Evolutionary conservation across 2,113 vertebrate genomes (phyloP).

Genomic region (Solea solea): DNA sequence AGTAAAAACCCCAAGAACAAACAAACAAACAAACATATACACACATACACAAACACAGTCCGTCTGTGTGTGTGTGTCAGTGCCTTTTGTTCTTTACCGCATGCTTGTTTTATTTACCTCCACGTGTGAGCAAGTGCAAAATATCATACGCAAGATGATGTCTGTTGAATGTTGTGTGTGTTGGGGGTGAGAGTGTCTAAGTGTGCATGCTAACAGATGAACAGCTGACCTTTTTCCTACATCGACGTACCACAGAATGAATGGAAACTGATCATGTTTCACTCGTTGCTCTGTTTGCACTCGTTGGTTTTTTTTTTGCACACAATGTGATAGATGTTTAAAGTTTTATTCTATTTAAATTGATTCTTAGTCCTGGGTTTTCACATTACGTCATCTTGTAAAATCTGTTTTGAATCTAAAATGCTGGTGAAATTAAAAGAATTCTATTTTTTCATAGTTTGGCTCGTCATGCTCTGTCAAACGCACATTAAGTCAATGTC

Average conservation of each 20-base stretch:
- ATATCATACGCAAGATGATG: background rate
- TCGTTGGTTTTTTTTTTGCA: conserved; percentile 7
- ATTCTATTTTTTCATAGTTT: background rate
- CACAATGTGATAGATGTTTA: background rate
- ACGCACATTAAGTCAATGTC: background rate
- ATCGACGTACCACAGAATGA: conserved; percentile 24
- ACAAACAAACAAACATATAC: conserved; percentile 1
- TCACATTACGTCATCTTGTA: background rate
- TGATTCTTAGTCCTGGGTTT: conserved; percentile 2
- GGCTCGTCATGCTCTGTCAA: background rate
- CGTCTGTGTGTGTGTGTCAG: conserved; percentile 52
- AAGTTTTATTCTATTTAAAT: conserved; percentile 3
- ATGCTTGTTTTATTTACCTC: conserved; percentile 53
- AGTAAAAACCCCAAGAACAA: background rate
- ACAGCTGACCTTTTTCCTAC: background rate
- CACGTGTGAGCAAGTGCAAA: conserved; percentile 17
- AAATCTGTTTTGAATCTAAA: conserved; percentile 1
- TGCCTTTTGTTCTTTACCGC: conserved; percentile 77
- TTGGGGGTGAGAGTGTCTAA: background rate
- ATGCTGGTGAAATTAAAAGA: background rate
- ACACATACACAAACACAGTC: conserved; percentile 14
- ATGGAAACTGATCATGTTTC: conserved; percentile 11
- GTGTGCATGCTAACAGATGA: conserved; percentile 33
- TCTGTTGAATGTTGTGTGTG: conserved; percentile 40
- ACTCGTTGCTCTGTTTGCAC: conserved; percentile 3